Percentiles rank a stretch among this genome's conserved stretches.
These are phyloP conservation scores for Seison nebaliae DNA, from an alignment of 1,140 invertebrate genomes.

Conservation along the genomic window DNA sequence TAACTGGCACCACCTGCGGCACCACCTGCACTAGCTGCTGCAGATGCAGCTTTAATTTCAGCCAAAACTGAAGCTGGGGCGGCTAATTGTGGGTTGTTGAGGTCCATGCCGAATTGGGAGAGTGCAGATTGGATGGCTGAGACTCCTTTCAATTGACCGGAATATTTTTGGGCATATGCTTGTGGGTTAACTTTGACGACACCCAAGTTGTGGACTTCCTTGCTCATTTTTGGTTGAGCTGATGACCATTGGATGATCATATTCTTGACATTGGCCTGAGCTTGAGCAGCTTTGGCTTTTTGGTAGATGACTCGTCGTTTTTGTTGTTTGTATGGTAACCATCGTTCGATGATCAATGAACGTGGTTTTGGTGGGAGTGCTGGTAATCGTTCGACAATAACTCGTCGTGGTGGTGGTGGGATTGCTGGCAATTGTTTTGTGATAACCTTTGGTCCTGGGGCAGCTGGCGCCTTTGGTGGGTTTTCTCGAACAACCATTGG, in stretches of 20 bases:
- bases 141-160: neutral
- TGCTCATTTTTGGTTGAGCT: neutral
- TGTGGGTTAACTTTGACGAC: constrained; percentile 1
- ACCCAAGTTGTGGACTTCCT: constrained; percentile 7
- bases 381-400: constrained; percentile 7
- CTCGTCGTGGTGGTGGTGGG: neutral
- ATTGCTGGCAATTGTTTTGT: neutral
- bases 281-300: neutral
- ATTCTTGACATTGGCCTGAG: neutral
- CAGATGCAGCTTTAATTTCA: too few species aligned
- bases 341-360: constrained; percentile 3
- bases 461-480: neutral
- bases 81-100: too few species aligned
- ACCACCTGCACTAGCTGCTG: too few species aligned
- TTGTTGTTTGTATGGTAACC: constrained; percentile 5
- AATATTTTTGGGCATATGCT: constrained; percentile 3
- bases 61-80: too few species aligned
- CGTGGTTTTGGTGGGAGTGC: constrained; percentile 2
- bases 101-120: too few species aligned
- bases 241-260: constrained; percentile 7
- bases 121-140: too few species aligned
- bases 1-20: too few species aligned
- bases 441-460: neutral
- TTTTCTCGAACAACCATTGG: constrained; percentile 1
- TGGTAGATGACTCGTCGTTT: constrained; percentile 4